These are phyloP conservation scores for Lasioglossum malachurum DNA, from an alignment of 2,888 invertebrate species.

Conservation along the genomic window DNA sequence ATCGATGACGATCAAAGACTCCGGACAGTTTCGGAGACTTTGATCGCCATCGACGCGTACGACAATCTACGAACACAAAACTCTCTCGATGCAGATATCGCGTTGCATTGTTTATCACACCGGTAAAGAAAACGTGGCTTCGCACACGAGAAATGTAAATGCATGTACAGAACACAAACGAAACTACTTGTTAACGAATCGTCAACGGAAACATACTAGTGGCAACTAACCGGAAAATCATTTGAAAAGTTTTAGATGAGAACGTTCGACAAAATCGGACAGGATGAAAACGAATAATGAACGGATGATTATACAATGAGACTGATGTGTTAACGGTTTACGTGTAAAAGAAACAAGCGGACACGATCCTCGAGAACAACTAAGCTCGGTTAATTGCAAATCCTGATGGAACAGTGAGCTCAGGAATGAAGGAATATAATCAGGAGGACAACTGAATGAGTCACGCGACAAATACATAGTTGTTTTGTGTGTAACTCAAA, in stretches of 20 bases:
- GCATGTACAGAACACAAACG: background rate
- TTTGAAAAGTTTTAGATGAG: background rate
- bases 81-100: conserved; percentile 22
- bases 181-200: background rate
- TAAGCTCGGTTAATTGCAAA: conserved; percentile 35
- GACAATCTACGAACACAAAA: background rate
- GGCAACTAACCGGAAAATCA: background rate
- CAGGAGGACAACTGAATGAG: conserved; percentile 77
- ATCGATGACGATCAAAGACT: conserved; percentile 14
- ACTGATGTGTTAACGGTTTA: conserved; percentile 14
- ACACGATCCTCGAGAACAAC: conserved; percentile 41
- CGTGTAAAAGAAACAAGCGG: conserved; percentile 29
- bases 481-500: conserved; percentile 75
- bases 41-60: conserved; percentile 1
- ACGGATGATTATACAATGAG: conserved; percentile 23
- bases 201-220: background rate
- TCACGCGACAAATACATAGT: conserved; percentile 67
- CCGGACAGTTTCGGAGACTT: background rate
- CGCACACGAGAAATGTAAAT: background rate
- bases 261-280: background rate
- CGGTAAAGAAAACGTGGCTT: conserved; percentile 1
- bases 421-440: conserved; percentile 69
- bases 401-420: conserved; percentile 50
- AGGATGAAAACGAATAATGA: background rate
- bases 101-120: background rate